phyloP scores from a whole-genome alignment of 2,888 invertebrate species.

The Allacma fusca region DNA sequence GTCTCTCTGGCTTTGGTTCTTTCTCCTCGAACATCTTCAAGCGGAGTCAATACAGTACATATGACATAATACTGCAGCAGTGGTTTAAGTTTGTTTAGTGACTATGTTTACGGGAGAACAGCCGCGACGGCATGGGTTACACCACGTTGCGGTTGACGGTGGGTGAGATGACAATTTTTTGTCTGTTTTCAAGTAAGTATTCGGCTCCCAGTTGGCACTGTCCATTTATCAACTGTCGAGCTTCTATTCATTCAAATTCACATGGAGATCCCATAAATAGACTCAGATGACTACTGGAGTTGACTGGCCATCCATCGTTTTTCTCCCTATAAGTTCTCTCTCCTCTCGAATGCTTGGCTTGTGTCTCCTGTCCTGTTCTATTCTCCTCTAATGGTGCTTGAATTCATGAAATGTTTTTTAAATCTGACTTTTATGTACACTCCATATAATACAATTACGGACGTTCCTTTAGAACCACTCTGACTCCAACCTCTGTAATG shows the following conservation, averaged over 20 bases:
- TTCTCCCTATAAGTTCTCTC: conserved; percentile 21
- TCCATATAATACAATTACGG: too few species aligned
- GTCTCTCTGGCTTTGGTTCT: not conserved
- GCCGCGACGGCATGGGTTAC: not conserved
- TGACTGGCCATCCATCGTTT: conserved; percentile 38
- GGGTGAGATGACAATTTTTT: conserved; percentile 41
- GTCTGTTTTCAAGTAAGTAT: conserved; percentile 21
- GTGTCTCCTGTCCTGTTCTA: conserved; percentile 8
- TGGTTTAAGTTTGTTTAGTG: not conserved
- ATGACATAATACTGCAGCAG: not conserved
- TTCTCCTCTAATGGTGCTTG: conserved; percentile 1
- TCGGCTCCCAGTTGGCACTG: conserved; percentile 42
- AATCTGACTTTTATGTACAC: not conserved
- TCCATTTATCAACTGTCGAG: conserved; percentile 44
- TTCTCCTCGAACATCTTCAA: not conserved
- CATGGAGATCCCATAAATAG: conserved; percentile 47
- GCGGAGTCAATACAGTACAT: not conserved
- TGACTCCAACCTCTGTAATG: too few species aligned
- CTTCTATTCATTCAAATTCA: conserved; percentile 44
- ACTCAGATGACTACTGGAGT: conserved; percentile 47
- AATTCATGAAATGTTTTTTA: conserved; percentile 8
- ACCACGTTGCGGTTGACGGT: conserved; percentile 28
- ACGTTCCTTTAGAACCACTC: too few species aligned
- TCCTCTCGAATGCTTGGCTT: not conserved
- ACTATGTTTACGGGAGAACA: not conserved